Base-by-base conservation (phyloP, 2,113 vertebrate genomes). In the Bucco capensis region DNA sequence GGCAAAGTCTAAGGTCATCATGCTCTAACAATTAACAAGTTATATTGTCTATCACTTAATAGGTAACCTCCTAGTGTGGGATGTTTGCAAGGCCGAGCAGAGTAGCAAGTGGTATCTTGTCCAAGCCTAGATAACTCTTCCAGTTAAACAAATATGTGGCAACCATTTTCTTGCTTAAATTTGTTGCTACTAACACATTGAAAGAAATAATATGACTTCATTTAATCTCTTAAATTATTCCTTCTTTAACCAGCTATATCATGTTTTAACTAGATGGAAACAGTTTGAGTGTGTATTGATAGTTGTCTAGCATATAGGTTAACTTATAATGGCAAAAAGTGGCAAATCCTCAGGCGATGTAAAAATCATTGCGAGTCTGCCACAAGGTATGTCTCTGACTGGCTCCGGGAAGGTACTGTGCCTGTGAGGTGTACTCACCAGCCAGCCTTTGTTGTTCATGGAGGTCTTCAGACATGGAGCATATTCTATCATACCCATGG, bases 1-100 rank as follows among this genome's bases (percentile, higher is more conserved):
- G 91, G 85, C 95, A 94, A 97, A 97, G 95, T 96, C 96, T 95
- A 94, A 96, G 94, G 96, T 96, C 96, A 80, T 79, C 91, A 92
- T 70, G 71, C 95, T 92, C 89, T 94, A 96, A 95, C 96, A 96
- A 91, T 95, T 94, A 96, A 93, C 90, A 83, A 96, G 95, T 93
- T 96, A 94, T 89, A 89, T 44, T 87, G 91, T 90, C 96, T 96
- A 42, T 91, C 94, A 73, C 88, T 97, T 93, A 95, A 92, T 76
- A 86, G 91, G 88, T 96, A 95, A 96, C 94, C 77, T 89, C 84
- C 51, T 91, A 80, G 91, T 86, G 93, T 56, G 84, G 66, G 85
- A 73, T 94, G 75, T 90, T 89, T 57, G 72, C 66, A 58, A 84
- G 83, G 75, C 81, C 13, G 5, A 85, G 81, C 88, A 61, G 49